Evolutionary conservation across 2,797 vertebrate genomes (phyloP), one percentile per base, ranked within the genome.

Genomic region (Sylvilagus floridanus): DNA sequence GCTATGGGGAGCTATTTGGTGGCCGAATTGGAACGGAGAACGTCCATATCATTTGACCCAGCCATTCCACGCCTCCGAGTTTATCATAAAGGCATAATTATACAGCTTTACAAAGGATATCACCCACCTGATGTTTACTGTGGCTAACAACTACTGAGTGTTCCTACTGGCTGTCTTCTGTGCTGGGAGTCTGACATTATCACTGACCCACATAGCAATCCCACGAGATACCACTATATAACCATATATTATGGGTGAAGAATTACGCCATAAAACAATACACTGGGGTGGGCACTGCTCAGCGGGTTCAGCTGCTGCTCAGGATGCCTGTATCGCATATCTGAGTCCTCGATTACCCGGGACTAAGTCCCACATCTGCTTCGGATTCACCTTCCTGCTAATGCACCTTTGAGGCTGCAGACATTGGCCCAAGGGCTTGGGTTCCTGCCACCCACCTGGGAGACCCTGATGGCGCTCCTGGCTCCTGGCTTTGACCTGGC

Each of bases 221-320:
- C 65, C 65, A 19, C 28, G 50, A 65, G n/a, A 68, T 85, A 68
- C 66, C 47, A 79, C 50, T 76, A 5, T 60, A 66, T n/a, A 57
- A 57, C 73, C 47, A 57, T 60, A 17, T 32, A 32, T 86, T 65
- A 84, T 11, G 87, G 35, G 52, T 21, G 42, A 86, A 47, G n/a
- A 86, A 50, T 5, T 47, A 72, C 35, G 37, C 54, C 69, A 75
- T 81, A 13, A 88, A 90, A 86, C 42, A 93, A 84, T 72, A 76
- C 8, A 65, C 21, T 32, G 71, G 37, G 68, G 54, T 21, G 19
- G 14, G 54, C 16, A 4, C 19, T 57, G 54, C 54, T 16, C 19
- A 19, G 14, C 54, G 19, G 54, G 54, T 57, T 57, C 54, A 57
- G 54, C 54, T 57, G 54, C 54, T 57, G 54, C 19, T 57, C 14